Conservation (phyloP, 2,797 vertebrate genomes). For the Sarcoramphus papa region DNA sequence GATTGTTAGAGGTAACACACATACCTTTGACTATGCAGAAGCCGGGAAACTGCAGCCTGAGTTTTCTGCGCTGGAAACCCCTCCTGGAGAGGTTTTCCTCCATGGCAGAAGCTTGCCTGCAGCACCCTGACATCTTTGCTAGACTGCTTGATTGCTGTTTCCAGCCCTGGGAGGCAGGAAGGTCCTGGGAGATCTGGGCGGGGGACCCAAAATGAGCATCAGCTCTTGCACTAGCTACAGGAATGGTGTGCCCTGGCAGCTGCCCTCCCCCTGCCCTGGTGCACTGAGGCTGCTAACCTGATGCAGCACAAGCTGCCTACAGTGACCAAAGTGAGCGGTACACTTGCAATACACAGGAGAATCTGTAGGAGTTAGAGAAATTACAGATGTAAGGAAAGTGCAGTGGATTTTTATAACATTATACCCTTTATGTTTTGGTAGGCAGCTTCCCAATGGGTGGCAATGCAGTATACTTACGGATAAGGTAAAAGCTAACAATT, state of each 20-base stretch:
- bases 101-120: not conserved
- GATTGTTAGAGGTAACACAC: not conserved
- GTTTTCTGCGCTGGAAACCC: not conserved
- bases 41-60: not conserved
- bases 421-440: not conserved
- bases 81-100: not conserved
- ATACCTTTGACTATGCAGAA: not conserved
- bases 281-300: not conserved
- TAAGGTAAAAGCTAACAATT: not conserved
- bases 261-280: not conserved
- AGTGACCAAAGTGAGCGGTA: not conserved
- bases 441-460: not conserved
- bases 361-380: not conserved
- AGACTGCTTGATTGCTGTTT: not conserved
- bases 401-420: not conserved
- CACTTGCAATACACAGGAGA: not conserved
- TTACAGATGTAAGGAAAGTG: not conserved
- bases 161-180: not conserved
- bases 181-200: not conserved
- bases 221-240: not conserved
- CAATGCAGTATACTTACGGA: not conserved
- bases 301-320: not conserved
- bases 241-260: not conserved
- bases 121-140: not conserved
- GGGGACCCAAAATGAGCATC: not conserved